Evolutionary conservation across 30 jellyfish, hydroid and myxozoan species (phyloP).

Genomic region (Mastigias papua): DNA sequence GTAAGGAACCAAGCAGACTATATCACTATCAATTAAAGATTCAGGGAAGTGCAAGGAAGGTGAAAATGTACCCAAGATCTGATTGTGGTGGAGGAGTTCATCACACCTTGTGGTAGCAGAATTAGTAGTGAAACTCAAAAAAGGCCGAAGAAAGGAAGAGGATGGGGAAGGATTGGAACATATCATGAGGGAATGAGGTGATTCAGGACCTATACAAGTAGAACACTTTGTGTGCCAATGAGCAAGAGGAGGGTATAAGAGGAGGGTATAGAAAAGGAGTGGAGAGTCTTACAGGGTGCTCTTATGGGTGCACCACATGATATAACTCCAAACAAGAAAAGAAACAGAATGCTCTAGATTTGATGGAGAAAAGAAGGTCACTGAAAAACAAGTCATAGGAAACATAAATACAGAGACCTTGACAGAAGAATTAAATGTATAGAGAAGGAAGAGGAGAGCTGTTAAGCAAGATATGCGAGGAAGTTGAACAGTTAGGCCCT

Average conservation of each 20-base stretch:
- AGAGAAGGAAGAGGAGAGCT: slow-evolving; percentile 19
- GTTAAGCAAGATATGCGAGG: neutral
- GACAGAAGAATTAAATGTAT: slow-evolving; percentile 29
- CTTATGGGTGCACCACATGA: neutral
- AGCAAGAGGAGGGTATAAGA: neutral
- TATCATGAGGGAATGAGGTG: neutral
- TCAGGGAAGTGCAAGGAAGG: slow-evolving; percentile 1
- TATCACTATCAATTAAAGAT: slow-evolving; percentile 22
- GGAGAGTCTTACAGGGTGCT: neutral
- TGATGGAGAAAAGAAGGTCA: slow-evolving; percentile 49
- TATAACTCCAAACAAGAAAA: neutral
- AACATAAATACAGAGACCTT: slow-evolving; percentile 4
- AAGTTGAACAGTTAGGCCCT: slow-evolving; percentile 1
- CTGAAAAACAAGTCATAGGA: neutral
- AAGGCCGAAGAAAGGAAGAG: neutral
- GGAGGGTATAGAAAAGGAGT: neutral
- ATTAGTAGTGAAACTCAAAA: neutral
- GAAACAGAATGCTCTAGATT: neutral
- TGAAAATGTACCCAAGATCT: slow-evolving; percentile 28
- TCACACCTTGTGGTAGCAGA: neutral
- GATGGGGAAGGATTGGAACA: neutral
- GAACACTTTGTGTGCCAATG: neutral
- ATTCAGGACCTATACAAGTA: neutral
- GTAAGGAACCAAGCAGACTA: slow-evolving; percentile 20
- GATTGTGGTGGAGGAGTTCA: neutral